These are phyloP conservation scores for Nycticorax nycticorax DNA, from an alignment of 2,113 vertebrate species.

Conservation along the genomic window DNA sequence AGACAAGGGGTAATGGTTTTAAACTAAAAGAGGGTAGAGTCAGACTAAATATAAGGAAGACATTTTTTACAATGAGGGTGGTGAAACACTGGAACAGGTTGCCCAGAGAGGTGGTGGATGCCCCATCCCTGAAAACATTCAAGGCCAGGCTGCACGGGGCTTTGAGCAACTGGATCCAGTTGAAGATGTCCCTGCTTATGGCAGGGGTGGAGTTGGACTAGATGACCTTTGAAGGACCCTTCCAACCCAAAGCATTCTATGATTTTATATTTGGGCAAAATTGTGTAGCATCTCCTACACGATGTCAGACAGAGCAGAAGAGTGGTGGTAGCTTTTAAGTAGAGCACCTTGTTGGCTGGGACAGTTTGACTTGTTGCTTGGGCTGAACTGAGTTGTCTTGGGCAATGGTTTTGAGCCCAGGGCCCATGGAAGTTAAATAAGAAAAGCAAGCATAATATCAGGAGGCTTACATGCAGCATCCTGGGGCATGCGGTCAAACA, in stretches of 20 bases:
- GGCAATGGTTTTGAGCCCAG: background rate
- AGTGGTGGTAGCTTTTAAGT: background rate
- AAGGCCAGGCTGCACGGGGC: accelerated
- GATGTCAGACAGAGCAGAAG: accelerated
- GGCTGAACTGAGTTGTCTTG: background rate
- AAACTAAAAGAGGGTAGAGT: background rate
- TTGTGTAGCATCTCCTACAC: accelerated
- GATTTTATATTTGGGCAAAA: background rate
- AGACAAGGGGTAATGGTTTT: background rate
- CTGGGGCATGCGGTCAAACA: background rate
- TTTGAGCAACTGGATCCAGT: background rate
- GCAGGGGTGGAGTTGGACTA: background rate
- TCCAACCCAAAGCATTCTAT: background rate
- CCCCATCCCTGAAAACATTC: background rate
- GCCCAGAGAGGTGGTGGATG: background rate
- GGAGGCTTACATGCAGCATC: background rate
- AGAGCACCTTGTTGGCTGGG: background rate
- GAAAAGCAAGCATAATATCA: background rate
- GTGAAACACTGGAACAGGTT: background rate
- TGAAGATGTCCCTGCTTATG: background rate
- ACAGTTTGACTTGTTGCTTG: background rate
- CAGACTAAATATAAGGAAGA: background rate
- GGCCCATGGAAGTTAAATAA: background rate
- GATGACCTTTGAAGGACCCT: background rate
- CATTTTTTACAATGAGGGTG: accelerated